Evolutionary conservation across 1,140 invertebrate genomes (phyloP).

Genomic region (Uloborus diversus): DNA sequence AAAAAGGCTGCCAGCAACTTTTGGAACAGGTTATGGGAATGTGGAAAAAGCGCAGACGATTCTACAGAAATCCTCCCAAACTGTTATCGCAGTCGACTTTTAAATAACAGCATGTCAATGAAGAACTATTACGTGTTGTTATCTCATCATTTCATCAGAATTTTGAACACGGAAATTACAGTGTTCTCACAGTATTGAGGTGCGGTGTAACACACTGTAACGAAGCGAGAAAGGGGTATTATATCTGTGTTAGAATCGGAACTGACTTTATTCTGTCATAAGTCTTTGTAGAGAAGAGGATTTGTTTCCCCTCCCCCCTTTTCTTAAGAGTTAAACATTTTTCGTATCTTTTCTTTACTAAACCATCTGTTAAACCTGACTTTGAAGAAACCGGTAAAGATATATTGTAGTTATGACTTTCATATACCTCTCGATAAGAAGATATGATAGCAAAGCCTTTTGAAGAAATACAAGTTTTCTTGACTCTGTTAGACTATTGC

Average conservation of each 20-base stretch:
- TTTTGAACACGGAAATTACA: slow-evolving; percentile 32
- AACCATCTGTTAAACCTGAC: too few relatives aligned
- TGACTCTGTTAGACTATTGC: too few relatives aligned
- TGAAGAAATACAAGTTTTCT: too few relatives aligned
- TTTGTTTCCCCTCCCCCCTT: too few relatives aligned
- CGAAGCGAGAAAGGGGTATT: not conserved
- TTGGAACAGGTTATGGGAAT: slow-evolving; percentile 2
- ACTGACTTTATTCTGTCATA: too few relatives aligned
- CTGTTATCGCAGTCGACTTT: slow-evolving; percentile 25
- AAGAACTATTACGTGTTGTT: slow-evolving; percentile 11
- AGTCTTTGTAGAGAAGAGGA: too few relatives aligned
- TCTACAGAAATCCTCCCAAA: slow-evolving; percentile 19
- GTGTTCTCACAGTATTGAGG: not conserved
- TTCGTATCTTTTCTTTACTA: too few relatives aligned
- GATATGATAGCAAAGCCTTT: too few relatives aligned
- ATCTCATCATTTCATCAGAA: slow-evolving; percentile 15
- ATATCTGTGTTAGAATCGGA: not conserved
- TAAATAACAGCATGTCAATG: slow-evolving; percentile 46
- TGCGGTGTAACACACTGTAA: slow-evolving; percentile 19
- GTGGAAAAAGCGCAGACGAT: not conserved
- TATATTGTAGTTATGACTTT: too few relatives aligned
- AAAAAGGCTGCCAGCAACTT: not conserved
- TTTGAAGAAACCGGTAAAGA: too few relatives aligned
- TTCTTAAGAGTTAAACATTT: too few relatives aligned
- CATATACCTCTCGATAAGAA: too few relatives aligned